A percentile compares a stretch with the other conserved stretches of the same genome.
Conservation (phyloP, 2,797 vertebrate genomes). For the Notolabrus celidotus region DNA sequence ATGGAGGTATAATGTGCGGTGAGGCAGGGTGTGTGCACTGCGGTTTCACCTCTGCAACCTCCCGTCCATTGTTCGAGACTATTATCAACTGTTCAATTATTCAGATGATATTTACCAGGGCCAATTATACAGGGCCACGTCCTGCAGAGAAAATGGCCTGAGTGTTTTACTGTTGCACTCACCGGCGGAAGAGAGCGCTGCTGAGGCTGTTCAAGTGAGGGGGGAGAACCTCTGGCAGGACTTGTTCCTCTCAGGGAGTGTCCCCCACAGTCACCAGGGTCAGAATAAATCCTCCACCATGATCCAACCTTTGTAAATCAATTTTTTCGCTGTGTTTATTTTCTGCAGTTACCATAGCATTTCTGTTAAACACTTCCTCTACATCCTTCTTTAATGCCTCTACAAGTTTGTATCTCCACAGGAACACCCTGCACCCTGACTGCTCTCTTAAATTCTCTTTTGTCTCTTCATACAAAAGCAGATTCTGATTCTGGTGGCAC, state of each 20-base stretch:
- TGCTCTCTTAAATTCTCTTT: not conserved
- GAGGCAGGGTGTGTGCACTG: slow-evolving; percentile 80
- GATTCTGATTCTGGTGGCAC: not conserved
- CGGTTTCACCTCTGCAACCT: slow-evolving; percentile 85
- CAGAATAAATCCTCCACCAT: slow-evolving; percentile 26
- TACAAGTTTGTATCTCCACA: slow-evolving; percentile 12
- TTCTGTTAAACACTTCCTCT: slow-evolving; percentile 18
- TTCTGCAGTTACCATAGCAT: slow-evolving; percentile 14
- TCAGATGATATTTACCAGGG: slow-evolving; percentile 87
- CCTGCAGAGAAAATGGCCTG: slow-evolving; percentile 80
- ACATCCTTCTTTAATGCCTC: not conserved
- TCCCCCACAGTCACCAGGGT: slow-evolving; percentile 40
- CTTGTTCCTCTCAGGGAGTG: slow-evolving; percentile 61
- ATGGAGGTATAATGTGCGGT: slow-evolving; percentile 77
- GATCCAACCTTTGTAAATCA: slow-evolving; percentile 11
- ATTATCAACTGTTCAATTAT: slow-evolving; percentile 87
- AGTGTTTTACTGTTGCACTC: slow-evolving; percentile 81
- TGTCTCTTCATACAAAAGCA: slow-evolving; percentile 9
- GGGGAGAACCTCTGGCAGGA: slow-evolving; percentile 51
- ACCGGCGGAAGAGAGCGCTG: slow-evolving; percentile 66
- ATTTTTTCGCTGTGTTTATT: slow-evolving; percentile 19
- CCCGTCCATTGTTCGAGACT: slow-evolving; percentile 83
- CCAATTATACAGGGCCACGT: slow-evolving; percentile 81
- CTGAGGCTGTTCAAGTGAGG: slow-evolving; percentile 70
- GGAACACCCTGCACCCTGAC: not conserved